Conservation (phyloP, 2,113 vertebrate species). For the Tricholaema leucomelas region DNA sequence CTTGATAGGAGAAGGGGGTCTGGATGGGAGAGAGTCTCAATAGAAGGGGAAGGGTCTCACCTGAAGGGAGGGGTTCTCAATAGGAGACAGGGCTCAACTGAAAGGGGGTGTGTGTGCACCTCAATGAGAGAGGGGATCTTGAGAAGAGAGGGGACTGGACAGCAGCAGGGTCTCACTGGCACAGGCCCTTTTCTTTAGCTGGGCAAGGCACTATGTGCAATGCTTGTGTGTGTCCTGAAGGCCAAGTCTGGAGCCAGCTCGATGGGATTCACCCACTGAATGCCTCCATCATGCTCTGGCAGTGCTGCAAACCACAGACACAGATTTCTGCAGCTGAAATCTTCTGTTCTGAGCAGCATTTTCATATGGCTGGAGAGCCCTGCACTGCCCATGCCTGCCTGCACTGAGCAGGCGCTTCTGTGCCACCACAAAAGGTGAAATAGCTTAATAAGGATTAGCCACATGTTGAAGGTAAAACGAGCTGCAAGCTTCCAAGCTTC, state of each 20-base stretch:
- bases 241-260: not conserved
- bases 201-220: accelerated
- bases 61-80: too few species aligned
- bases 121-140: not conserved
- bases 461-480: conserved; percentile 59
- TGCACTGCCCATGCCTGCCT: not conserved
- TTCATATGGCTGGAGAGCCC: not conserved
- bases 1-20: not conserved
- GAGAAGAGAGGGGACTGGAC: not conserved
- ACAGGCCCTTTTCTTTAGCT: accelerated
- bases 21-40: not conserved
- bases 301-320: not conserved
- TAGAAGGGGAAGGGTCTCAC: not conserved
- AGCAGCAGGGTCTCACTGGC: not conserved
- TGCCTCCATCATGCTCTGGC: not conserved
- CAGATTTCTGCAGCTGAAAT: not conserved
- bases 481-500: conserved; percentile 18
- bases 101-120: not conserved
- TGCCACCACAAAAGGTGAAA: conserved; percentile 56
- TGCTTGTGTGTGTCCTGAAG: not conserved
- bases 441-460: conserved; percentile 70
- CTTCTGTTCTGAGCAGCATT: not conserved
- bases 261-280: not conserved
- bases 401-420: conserved; percentile 31
- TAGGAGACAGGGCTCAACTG: not conserved